A percentile compares a stretch with the other conserved stretches of the same genome.
phyloP scores from a whole-genome alignment of 2,113 vertebrate genomes.

The Taxidea taxus region DNA sequence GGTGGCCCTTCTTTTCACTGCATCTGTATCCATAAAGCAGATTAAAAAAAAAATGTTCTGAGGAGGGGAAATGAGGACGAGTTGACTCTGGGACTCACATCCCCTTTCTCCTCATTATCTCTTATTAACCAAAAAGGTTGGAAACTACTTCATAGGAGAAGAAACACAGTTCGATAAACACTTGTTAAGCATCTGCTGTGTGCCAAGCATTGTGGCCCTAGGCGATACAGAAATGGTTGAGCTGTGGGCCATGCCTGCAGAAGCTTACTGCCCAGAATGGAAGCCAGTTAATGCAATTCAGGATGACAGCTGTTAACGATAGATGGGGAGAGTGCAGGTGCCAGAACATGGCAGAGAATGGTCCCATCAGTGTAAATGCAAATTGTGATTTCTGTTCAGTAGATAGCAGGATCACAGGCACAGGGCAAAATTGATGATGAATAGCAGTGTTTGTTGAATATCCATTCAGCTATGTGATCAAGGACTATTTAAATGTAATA shows the following conservation, averaged over 20 bases:
- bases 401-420: background rate
- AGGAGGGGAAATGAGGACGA: background rate
- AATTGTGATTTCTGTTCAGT: background rate
- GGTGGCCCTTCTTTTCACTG: too few species aligned
- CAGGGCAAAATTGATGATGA: background rate
- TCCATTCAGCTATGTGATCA: background rate
- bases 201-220: background rate
- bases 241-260: background rate
- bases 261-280: background rate
- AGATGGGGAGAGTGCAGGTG: background rate
- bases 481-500: background rate
- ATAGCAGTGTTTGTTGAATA: background rate
- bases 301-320: too few species aligned
- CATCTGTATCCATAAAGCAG: too few species aligned
- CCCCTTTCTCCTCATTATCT: background rate
- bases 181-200: background rate
- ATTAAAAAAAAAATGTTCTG: background rate
- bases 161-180: background rate
- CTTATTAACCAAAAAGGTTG: background rate
- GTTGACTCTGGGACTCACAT: background rate
- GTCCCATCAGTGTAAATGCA: background rate
- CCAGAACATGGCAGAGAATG: background rate
- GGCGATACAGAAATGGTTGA: background rate
- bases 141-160: background rate
- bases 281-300: background rate